Conservation (phyloP, 2,797 vertebrate species). For the Chrysocyon brachyurus region DNA sequence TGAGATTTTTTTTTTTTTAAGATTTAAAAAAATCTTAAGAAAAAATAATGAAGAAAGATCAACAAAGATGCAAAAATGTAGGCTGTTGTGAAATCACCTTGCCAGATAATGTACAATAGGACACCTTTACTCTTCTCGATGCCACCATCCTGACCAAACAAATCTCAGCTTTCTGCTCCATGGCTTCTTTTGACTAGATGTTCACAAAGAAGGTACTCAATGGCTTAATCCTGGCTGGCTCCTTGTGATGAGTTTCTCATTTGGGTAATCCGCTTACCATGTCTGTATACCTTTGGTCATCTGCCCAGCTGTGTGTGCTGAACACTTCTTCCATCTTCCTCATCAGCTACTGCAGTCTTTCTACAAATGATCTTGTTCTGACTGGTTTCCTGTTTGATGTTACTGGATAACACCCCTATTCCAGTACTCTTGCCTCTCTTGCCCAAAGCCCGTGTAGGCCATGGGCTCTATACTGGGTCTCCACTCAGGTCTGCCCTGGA, state of each 20-base stretch:
- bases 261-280: neutral
- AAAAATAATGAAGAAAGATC: neutral
- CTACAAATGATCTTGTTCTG: neutral
- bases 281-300: neutral
- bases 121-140: neutral
- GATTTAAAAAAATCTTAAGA: neutral
- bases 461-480: neutral
- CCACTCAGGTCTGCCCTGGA: neutral
- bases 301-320: neutral
- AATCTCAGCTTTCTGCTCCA: neutral
- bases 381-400: neutral
- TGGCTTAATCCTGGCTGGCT: neutral
- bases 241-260: neutral
- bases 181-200: neutral
- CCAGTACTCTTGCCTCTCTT: accelerated
- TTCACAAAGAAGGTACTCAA: neutral
- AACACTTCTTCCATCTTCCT: neutral
- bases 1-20: neutral
- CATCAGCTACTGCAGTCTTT: neutral
- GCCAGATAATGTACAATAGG: neutral
- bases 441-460: neutral
- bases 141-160: neutral
- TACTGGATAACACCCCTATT: neutral
- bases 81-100: neutral
- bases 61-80: neutral